A percentile compares a stretch with the other conserved stretches of the same genome.
phyloP scores from a whole-genome alignment of 2,113 vertebrate genomes.

The Labeo catla region DNA sequence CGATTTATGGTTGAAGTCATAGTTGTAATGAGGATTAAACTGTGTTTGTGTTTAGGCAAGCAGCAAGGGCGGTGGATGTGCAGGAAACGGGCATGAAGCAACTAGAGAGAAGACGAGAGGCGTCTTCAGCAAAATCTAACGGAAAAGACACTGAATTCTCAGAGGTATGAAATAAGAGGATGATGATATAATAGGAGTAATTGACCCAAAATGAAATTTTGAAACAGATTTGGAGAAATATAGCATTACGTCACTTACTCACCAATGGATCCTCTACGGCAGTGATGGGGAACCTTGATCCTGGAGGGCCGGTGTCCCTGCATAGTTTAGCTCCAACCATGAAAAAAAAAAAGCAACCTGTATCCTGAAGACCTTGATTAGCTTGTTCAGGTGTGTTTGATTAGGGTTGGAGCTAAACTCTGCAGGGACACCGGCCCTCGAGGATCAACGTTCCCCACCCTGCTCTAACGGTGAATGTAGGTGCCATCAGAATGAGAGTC shows the following conservation, averaged over 20 bases:
- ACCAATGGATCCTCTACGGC: background rate
- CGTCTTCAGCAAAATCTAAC: background rate
- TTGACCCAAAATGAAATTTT: too few species aligned
- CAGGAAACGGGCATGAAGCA: conserved; percentile 67
- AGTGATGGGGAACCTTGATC: too few species aligned
- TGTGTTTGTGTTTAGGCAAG: conserved; percentile 14
- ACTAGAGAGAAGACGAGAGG: conserved; percentile 52
- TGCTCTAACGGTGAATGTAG: too few species aligned
- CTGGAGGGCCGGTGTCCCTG: too few species aligned
- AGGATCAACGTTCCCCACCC: too few species aligned
- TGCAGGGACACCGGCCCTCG: too few species aligned
- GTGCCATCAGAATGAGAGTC: background rate
- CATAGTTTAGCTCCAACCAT: too few species aligned
- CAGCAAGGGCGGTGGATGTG: conserved; percentile 32
- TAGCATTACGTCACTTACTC: too few species aligned
- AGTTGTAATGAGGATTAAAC: background rate
- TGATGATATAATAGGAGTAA: background rate
- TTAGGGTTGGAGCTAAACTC: too few species aligned
- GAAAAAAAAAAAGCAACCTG: too few species aligned
- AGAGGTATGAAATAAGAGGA: conserved; percentile 60
- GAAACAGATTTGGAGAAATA: background rate
- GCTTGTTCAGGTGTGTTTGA: too few species aligned
- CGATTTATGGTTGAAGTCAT: background rate
- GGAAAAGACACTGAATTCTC: conserved; percentile 47
- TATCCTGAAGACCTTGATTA: too few species aligned